A percentile compares a stretch with the other conserved stretches of the same genome.
Evolutionary conservation across 2,888 invertebrate genomes (phyloP).

Genomic region (Brachypalpus laphriformis): DNA sequence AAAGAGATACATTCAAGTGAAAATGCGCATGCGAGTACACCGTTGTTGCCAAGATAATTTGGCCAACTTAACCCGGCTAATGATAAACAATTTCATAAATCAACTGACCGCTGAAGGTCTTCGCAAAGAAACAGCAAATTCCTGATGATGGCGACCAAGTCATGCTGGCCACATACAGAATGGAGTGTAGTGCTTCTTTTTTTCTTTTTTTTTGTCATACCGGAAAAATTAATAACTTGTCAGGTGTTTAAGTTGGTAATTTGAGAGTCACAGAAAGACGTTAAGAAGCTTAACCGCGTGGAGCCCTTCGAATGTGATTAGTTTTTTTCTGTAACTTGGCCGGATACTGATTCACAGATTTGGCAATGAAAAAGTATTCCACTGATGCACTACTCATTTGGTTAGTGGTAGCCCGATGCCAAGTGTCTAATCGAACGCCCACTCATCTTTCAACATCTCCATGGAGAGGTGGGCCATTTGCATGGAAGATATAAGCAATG

Average conservation of each 20-base stretch:
- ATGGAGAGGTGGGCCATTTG: neutral
- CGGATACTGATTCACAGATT: slow-evolving; percentile 10
- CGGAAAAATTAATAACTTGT: slow-evolving; percentile 67
- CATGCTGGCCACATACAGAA: neutral
- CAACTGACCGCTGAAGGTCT: slow-evolving; percentile 64
- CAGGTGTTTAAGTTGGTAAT: slow-evolving; percentile 63
- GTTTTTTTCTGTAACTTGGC: slow-evolving; percentile 40
- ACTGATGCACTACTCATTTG: neutral
- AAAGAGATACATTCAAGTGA: slow-evolving; percentile 23
- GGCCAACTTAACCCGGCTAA: slow-evolving; percentile 62
- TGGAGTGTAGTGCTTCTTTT: neutral
- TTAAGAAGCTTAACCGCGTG: slow-evolving; percentile 51
- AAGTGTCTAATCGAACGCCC: slow-evolving; percentile 3
- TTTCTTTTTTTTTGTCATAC: neutral
- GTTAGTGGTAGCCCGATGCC: neutral
- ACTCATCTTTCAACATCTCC: slow-evolving; percentile 15
- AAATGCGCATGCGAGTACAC: neutral
- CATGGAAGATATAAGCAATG: slow-evolving; percentile 37
- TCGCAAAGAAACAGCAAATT: slow-evolving; percentile 32
- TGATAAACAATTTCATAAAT: slow-evolving; percentile 72
- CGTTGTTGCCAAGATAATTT: slow-evolving; percentile 55
- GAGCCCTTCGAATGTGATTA: slow-evolving; percentile 62
- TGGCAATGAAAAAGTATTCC: slow-evolving; percentile 42
- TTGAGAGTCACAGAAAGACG: slow-evolving; percentile 37
- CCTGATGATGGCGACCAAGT: slow-evolving; percentile 14